Percentiles rank a stretch among this genome's conserved stretches.
Evolutionary conservation across 2,797 vertebrate genomes (phyloP).

Genomic region (Hipposideros larvatus): DNA sequence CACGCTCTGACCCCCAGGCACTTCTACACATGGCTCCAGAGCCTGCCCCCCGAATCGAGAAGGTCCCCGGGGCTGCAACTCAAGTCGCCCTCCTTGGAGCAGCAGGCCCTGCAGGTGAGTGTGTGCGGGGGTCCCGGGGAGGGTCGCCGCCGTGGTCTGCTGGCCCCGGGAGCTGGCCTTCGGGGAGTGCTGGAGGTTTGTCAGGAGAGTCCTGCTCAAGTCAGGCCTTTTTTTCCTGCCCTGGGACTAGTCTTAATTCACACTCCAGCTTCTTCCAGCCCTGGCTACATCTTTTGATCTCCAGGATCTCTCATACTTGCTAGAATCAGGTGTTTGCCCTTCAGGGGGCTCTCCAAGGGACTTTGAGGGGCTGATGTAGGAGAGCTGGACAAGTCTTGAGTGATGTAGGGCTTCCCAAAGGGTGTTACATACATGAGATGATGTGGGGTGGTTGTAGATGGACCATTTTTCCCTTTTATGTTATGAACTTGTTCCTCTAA

Average conservation of each 20-base stretch:
- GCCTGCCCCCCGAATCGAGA: conserved; percentile 44
- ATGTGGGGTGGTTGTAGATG: conserved; percentile 11
- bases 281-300: background rate
- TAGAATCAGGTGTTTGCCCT: background rate
- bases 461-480: background rate
- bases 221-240: background rate
- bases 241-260: background rate
- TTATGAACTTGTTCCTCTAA: background rate
- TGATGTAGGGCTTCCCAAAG: conserved; percentile 22
- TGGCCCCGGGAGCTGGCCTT: background rate
- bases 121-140: background rate
- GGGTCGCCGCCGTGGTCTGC: background rate
- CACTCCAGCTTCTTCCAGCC: background rate
- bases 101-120: conserved; percentile 76
- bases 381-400: background rate
- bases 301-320: background rate
- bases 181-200: background rate
- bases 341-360: background rate
- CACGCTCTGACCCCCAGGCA: conserved; percentile 88
- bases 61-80: background rate
- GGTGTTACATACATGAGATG: background rate
- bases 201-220: background rate
- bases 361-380: background rate
- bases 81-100: background rate
- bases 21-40: conserved; percentile 85